Evolutionary conservation across 2,113 vertebrate genomes (phyloP).

Genomic region (Triplophysa dalaica): DNA sequence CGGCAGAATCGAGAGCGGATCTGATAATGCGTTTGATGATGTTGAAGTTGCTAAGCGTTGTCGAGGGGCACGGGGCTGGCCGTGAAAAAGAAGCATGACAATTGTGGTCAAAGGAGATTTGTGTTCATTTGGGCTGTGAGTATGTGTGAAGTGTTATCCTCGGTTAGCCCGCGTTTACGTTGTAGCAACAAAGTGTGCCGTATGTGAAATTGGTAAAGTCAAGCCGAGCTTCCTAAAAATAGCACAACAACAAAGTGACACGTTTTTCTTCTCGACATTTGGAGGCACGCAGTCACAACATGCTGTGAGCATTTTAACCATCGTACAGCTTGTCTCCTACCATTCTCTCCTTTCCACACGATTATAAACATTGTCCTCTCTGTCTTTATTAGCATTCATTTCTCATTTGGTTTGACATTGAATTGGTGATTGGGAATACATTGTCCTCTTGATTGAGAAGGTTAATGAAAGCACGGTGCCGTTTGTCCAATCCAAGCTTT

Average conservation of each 20-base stretch:
- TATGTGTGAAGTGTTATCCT: constrained; percentile 11
- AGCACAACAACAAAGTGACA: constrained; percentile 2
- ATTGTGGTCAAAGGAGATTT: constrained; percentile 21
- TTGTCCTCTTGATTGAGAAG: not conserved
- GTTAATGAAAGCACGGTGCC: constrained; percentile 1
- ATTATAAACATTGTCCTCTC: not conserved
- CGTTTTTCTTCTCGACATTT: not conserved
- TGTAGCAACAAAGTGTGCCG: not conserved
- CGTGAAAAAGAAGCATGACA: not conserved
- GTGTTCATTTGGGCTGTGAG: not conserved
- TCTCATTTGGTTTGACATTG: constrained; percentile 26
- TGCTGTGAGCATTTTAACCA: too few relatives aligned
- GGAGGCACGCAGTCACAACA: constrained; percentile 1
- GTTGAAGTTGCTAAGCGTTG: not conserved
- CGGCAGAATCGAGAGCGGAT: not conserved
- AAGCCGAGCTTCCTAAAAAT: constrained; percentile 32
- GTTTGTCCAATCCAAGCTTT: not conserved
- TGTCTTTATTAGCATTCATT: constrained; percentile 14
- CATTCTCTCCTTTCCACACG: too few relatives aligned
- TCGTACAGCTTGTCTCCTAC: too few relatives aligned
- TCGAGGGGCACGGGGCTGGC: constrained; percentile 10
- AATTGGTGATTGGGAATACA: not conserved
- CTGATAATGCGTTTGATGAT: not conserved
- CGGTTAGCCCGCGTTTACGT: constrained; percentile 11
- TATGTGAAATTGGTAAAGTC: constrained; percentile 24